These are phyloP conservation scores for Psophia crepitans DNA, from an alignment of 2,113 vertebrate genomes.

Conservation along the genomic window DNA sequence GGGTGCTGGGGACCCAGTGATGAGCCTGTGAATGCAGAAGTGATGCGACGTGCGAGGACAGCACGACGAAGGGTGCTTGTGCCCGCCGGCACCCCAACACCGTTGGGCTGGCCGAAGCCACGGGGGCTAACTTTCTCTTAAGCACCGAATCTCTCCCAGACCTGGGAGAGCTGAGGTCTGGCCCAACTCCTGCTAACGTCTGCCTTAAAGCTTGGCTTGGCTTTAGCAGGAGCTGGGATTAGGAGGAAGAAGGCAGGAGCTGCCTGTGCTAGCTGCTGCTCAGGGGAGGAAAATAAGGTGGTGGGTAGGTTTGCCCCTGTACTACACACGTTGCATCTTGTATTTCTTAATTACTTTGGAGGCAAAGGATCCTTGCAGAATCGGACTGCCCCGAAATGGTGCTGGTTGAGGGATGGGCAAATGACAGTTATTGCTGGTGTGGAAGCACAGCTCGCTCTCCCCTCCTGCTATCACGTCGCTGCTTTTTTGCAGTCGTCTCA, in stretches of 20 bases:
- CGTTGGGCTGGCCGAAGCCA: fast-evolving
- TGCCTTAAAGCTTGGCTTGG: not conserved
- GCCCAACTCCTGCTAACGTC: not conserved
- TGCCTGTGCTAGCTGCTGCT: not conserved
- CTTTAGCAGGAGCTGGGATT: not conserved
- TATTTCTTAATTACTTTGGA: not conserved
- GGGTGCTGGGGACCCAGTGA: not conserved
- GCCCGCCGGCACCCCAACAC: not conserved
- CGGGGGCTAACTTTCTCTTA: fast-evolving
- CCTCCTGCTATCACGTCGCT: fast-evolving
- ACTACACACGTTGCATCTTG: fast-evolving
- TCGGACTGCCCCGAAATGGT: not conserved
- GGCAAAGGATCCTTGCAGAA: not conserved
- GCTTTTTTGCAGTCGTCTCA: not conserved
- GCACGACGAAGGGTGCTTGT: fast-evolving
- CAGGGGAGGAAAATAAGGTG: not conserved
- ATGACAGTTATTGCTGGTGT: not conserved
- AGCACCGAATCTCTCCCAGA: not conserved
- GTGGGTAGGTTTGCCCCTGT: not conserved
- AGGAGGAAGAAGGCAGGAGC: not conserved
- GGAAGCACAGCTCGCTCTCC: not conserved
- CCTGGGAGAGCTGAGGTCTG: not conserved
- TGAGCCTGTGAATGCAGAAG: not conserved
- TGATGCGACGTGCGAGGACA: fast-evolving
- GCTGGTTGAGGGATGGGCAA: not conserved